Evolutionary conservation across 2,113 vertebrate genomes (phyloP).

Genomic region (Mirounga angustirostris): DNA sequence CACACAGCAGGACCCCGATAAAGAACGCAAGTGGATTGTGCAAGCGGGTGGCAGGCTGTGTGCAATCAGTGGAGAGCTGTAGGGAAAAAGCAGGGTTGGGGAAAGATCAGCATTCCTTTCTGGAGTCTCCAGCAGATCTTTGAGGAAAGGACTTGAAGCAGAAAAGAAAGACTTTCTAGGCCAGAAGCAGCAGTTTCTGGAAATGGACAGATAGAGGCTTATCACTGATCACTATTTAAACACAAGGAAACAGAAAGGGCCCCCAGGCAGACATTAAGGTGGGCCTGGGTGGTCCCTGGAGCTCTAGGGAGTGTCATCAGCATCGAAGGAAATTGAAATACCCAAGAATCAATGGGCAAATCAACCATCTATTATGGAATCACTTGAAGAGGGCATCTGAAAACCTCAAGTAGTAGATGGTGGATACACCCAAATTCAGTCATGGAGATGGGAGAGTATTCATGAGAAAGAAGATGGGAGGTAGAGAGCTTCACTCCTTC

Average conservation of each 20-base stretch:
- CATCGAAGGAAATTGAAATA: background rate
- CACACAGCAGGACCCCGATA: too few relatives aligned
- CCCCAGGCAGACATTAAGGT: background rate
- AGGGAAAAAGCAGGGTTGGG: background rate
- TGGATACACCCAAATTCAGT: background rate
- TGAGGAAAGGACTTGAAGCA: slow-evolving; percentile 35
- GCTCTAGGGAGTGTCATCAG: background rate
- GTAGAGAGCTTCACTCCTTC: background rate
- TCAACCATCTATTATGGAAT: background rate
- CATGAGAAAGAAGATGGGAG: background rate
- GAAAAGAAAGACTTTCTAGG: slow-evolving; percentile 39
- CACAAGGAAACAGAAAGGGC: background rate
- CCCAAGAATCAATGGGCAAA: background rate
- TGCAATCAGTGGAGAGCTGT: background rate
- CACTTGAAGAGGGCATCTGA: background rate
- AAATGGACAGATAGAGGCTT: background rate
- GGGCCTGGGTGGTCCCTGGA: background rate
- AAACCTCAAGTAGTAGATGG: background rate
- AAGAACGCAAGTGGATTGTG: background rate
- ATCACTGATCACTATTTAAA: background rate
- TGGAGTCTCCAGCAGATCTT: slow-evolving; percentile 12
- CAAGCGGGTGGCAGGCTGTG: background rate
- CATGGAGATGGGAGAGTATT: background rate
- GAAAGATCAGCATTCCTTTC: background rate
- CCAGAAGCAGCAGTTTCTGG: slow-evolving; percentile 5